phyloP scores from a whole-genome alignment of 2,797 vertebrate genomes.

The Sebastes matsubarae region DNA sequence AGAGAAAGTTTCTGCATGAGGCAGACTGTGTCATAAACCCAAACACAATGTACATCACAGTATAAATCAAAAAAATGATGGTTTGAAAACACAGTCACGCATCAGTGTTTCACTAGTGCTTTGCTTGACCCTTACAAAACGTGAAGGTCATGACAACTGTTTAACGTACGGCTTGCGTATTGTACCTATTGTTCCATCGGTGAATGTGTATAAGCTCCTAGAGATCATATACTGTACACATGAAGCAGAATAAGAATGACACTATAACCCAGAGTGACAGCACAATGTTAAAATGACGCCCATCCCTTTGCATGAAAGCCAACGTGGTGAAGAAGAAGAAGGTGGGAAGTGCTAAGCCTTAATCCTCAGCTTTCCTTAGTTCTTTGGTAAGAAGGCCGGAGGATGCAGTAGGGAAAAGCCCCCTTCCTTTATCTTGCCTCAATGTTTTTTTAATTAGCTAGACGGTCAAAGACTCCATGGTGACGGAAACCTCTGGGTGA shows the following conservation, averaged over 20 bases:
- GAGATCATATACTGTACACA: not conserved
- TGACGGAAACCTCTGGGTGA: slow-evolving; percentile 28
- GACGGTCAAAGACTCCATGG: slow-evolving; percentile 22
- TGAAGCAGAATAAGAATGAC: not conserved
- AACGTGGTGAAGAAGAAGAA: slow-evolving; percentile 4
- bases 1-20: too few species aligned
- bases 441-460: slow-evolving; percentile 49
- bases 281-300: not conserved
- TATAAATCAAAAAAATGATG: not conserved
- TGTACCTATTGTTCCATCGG: not conserved
- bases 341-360: slow-evolving; percentile 18
- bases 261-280: not conserved
- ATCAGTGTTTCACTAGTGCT: not conserved
- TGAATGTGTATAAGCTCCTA: not conserved
- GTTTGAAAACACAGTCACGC: not conserved
- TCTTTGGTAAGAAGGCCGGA: slow-evolving; percentile 19
- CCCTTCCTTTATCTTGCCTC: slow-evolving; percentile 16
- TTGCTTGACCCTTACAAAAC: not conserved
- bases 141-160: not conserved
- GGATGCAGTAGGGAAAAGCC: slow-evolving; percentile 28
- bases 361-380: slow-evolving; percentile 32
- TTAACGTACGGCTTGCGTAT: not conserved
- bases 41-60: not conserved
- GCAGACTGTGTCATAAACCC: not conserved
- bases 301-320: not conserved